These are phyloP conservation scores for Epinotia ramella DNA, from an alignment of 2,888 invertebrate species.

Conservation along the genomic window DNA sequence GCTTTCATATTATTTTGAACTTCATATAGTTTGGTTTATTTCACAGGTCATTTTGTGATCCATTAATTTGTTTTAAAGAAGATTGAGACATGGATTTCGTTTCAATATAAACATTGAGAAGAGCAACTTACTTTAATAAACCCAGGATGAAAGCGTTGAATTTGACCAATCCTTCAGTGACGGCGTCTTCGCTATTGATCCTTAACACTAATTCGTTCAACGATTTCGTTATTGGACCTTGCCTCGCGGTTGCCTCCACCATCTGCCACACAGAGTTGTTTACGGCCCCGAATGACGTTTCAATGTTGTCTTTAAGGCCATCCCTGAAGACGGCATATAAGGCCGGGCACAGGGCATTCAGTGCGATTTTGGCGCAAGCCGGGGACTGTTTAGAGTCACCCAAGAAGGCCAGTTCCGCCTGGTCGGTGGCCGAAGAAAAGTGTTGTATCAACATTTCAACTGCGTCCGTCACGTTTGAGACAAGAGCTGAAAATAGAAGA, in stretches of 20 bases:
- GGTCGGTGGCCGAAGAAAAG: conserved; percentile 88
- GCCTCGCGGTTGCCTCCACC: conserved; percentile 94
- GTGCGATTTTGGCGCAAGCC: conserved; percentile 89
- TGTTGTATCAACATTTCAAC: conserved; percentile 91
- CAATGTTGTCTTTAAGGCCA: conserved; percentile 91
- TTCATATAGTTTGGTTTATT: too few species aligned
- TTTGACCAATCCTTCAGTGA: conserved; percentile 93
- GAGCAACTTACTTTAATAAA: conserved; percentile 89
- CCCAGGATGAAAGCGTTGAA: conserved; percentile 96
- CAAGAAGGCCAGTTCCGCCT: conserved; percentile 84
- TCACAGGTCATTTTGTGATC: too few species aligned
- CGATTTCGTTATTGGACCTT: conserved; percentile 93
- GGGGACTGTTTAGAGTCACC: conserved; percentile 87
- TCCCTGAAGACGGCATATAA: conserved; percentile 93
- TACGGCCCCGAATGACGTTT: conserved; percentile 94
- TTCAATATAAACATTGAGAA: neutral
- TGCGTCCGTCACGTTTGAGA: conserved; percentile 90
- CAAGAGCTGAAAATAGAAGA: conserved; percentile 83
- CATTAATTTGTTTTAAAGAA: too few species aligned
- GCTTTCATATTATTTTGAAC: too few species aligned
- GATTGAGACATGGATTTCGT: neutral
- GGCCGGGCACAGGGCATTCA: conserved; percentile 92
- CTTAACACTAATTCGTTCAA: conserved; percentile 93
- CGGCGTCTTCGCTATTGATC: conserved; percentile 92
- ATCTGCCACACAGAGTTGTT: conserved; percentile 96